phyloP scores from a whole-genome alignment of 2,888 invertebrate genomes.

The Dryobotodes eremita region DNA sequence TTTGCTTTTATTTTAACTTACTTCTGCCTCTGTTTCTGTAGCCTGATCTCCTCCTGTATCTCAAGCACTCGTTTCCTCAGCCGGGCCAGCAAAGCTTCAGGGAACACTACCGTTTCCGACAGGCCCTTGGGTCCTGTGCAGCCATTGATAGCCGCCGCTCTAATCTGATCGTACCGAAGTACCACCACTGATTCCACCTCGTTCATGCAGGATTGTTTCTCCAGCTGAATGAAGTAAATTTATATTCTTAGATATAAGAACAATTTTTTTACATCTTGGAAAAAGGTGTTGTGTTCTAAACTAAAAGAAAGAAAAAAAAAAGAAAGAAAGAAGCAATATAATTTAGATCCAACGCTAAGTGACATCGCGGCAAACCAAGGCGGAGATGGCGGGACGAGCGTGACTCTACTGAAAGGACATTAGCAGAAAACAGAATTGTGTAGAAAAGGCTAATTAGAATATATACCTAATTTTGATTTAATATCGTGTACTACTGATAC shows the following conservation, averaged over 20 bases:
- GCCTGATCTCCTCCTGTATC: conserved; percentile 92
- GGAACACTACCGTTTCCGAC: conserved; percentile 91
- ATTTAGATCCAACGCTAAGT: background rate
- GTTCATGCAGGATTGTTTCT: conserved; percentile 95
- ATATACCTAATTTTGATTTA: background rate
- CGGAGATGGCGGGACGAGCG: background rate
- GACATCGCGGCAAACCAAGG: background rate
- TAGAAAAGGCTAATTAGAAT: too few relatives aligned
- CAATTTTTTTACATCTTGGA: background rate
- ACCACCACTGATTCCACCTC: conserved; percentile 93
- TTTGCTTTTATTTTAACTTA: conserved; percentile 70
- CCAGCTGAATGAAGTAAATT: conserved; percentile 86
- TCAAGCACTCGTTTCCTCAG: conserved; percentile 92
- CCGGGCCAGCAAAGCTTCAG: conserved; percentile 89
- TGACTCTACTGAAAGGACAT: background rate
- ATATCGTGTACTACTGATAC: background rate
- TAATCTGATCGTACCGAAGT: conserved; percentile 93
- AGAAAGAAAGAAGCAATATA: background rate
- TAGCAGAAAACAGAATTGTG: background rate
- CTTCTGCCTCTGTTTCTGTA: conserved; percentile 92
- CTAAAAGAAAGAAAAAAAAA: too few relatives aligned
- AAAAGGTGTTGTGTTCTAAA: background rate
- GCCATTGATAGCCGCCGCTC: conserved; percentile 86
- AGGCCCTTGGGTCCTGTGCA: conserved; percentile 83
- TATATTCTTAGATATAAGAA: background rate